Percentiles rank a stretch among this genome's conserved stretches.
phyloP scores from a whole-genome alignment of 2,113 vertebrate genomes.

The Chaenocephalus aceratus region DNA sequence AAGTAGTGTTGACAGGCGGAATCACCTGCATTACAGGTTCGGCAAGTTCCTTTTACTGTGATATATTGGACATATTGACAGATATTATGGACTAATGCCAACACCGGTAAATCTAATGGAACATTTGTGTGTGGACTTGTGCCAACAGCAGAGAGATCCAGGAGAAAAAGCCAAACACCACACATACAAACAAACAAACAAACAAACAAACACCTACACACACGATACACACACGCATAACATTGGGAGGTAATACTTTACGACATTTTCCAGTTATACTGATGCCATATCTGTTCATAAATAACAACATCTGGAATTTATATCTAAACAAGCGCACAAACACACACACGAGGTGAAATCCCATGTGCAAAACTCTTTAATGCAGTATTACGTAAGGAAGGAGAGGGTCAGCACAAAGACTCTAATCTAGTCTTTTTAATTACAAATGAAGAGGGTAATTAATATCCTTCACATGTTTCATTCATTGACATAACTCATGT shows the following conservation, averaged over 20 bases:
- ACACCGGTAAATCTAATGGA: slow-evolving; percentile 15
- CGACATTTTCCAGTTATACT: not conserved
- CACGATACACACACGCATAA: not conserved
- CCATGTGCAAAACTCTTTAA: not conserved
- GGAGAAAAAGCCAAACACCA: not conserved
- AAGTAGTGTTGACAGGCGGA: slow-evolving; percentile 50
- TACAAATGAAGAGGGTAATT: not conserved
- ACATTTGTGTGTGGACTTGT: slow-evolving; percentile 13
- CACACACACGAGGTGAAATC: not conserved
- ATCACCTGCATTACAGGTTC: slow-evolving; percentile 56
- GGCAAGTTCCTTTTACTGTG: slow-evolving; percentile 47
- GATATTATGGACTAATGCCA: slow-evolving; percentile 44
- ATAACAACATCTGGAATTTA: slow-evolving; percentile 43
- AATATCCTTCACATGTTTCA: slow-evolving; percentile 4
- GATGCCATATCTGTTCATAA: not conserved
- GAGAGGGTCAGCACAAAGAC: not conserved
- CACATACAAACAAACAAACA: not conserved
- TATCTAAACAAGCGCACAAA: not conserved
- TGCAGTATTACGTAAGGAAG: not conserved
- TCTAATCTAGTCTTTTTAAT: slow-evolving; percentile 9
- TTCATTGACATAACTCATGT: too few relatives aligned
- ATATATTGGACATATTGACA: slow-evolving; percentile 48
- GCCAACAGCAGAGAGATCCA: slow-evolving; percentile 26
- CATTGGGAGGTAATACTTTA: slow-evolving; percentile 1
- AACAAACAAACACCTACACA: not conserved